Percentiles rank a stretch among this genome's conserved stretches.
Evolutionary conservation across 2,797 vertebrate genomes (phyloP).

Genomic region (Macropodus opercularis): DNA sequence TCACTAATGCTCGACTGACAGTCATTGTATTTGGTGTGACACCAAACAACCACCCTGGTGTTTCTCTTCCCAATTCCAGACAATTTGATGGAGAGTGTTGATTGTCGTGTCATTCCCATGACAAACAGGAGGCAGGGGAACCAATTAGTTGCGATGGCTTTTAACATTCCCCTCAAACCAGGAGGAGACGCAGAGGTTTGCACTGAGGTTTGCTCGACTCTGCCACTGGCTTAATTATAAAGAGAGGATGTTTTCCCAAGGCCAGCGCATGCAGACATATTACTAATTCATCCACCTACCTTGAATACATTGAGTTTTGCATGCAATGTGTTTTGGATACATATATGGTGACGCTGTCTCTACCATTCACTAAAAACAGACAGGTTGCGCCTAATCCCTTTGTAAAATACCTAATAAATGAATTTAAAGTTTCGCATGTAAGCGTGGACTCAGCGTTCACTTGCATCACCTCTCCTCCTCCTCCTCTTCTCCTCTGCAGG

Average conservation of each 20-base stretch:
- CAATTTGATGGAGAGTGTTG: constrained; percentile 50
- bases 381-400: background rate
- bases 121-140: constrained; percentile 77
- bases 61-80: constrained; percentile 40
- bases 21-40: constrained; percentile 47
- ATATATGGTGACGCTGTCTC: background rate
- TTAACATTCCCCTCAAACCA: constrained; percentile 65
- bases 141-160: constrained; percentile 72
- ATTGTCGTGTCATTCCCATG: constrained; percentile 57
- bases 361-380: background rate
- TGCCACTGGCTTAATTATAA: constrained; percentile 66
- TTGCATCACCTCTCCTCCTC: background rate
- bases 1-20: constrained; percentile 50
- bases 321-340: constrained; percentile 15
- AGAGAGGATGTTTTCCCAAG: constrained; percentile 60
- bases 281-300: constrained; percentile 63
- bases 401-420: background rate
- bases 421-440: background rate
- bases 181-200: constrained; percentile 46
- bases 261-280: constrained; percentile 55
- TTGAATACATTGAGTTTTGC: constrained; percentile 53
- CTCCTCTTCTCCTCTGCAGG: background rate
- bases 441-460: background rate
- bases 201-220: constrained; percentile 34
- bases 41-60: constrained; percentile 50